Percentiles rank a stretch among this genome's conserved stretches.
phyloP scores from a whole-genome alignment of 92 coral and sea anemone species.

The Umimayanthus chanpuru region DNA sequence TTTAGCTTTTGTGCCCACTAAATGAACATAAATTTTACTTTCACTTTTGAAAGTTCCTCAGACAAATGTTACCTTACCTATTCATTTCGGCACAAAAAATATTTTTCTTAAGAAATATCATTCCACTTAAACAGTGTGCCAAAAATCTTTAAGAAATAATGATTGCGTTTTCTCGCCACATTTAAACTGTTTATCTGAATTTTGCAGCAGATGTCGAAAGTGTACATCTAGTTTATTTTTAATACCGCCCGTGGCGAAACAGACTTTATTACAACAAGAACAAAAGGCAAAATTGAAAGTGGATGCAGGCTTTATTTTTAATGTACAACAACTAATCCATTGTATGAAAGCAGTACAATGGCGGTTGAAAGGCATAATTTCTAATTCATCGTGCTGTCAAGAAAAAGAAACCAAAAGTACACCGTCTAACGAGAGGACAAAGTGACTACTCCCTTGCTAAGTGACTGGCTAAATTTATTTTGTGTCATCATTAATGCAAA shows the following conservation, averaged over 20 bases:
- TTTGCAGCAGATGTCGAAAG: conserved; percentile 39
- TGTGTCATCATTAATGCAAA: conserved; percentile 73
- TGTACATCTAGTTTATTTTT: conserved; percentile 17
- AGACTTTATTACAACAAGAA: conserved; percentile 41
- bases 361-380: conserved; percentile 45
- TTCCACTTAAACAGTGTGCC: conserved; percentile 39
- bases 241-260: conserved; percentile 41
- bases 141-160: neutral
- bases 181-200: conserved; percentile 35
- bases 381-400: conserved; percentile 58
- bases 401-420: conserved; percentile 32
- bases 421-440: conserved; percentile 15
- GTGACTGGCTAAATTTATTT: conserved; percentile 60
- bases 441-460: conserved; percentile 48
- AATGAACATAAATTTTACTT: neutral
- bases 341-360: conserved; percentile 54
- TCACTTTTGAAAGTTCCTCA: neutral
- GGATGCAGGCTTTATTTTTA: conserved; percentile 50
- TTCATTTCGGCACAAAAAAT: neutral
- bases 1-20: conserved; percentile 1
- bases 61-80: neutral
- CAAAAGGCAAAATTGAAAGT: conserved; percentile 50
- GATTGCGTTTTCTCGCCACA: conserved; percentile 28
- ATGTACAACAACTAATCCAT: conserved; percentile 67
- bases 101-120: neutral